Percentiles rank a stretch among this genome's conserved stretches.
phyloP scores from a whole-genome alignment of 2,888 invertebrate species.

The Eudemis profundana region DNA sequence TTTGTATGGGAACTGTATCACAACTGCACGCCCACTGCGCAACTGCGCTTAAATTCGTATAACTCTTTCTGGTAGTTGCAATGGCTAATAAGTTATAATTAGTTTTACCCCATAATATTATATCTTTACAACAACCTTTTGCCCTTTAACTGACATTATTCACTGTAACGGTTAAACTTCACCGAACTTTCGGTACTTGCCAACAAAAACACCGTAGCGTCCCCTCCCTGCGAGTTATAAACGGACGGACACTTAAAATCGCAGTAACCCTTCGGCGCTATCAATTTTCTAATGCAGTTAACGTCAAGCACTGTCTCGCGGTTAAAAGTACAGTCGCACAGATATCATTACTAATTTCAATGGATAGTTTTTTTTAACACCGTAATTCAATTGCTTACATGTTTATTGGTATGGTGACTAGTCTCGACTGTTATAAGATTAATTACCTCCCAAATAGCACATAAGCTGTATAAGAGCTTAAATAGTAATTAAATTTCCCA shows the following conservation, averaged over 20 bases:
- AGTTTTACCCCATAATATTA: neutral
- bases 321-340: slow-evolving; percentile 44
- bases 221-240: slow-evolving; percentile 37
- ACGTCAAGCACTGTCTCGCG: slow-evolving; percentile 57
- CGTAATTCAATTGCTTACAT: too few species aligned
- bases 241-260: slow-evolving; percentile 57
- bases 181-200: slow-evolving; percentile 30
- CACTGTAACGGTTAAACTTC: slow-evolving; percentile 26
- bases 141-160: slow-evolving; percentile 35
- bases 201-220: slow-evolving; percentile 30
- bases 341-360: neutral
- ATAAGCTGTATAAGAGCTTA: too few species aligned
- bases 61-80: neutral
- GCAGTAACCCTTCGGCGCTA: slow-evolving; percentile 61
- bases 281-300: slow-evolving; percentile 69
- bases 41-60: too few species aligned
- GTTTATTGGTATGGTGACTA: too few species aligned
- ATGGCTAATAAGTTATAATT: neutral
- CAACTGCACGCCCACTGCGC: too few species aligned
- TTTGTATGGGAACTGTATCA: too few species aligned
- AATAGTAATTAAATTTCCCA: too few species aligned
- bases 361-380: neutral
- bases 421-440: too few species aligned
- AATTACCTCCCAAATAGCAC: too few species aligned
- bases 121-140: slow-evolving; percentile 12